Percentiles rank a stretch among this genome's conserved stretches.
Conservation (phyloP, 2,888 invertebrate genomes). For the Drosophila picticornis region DNA sequence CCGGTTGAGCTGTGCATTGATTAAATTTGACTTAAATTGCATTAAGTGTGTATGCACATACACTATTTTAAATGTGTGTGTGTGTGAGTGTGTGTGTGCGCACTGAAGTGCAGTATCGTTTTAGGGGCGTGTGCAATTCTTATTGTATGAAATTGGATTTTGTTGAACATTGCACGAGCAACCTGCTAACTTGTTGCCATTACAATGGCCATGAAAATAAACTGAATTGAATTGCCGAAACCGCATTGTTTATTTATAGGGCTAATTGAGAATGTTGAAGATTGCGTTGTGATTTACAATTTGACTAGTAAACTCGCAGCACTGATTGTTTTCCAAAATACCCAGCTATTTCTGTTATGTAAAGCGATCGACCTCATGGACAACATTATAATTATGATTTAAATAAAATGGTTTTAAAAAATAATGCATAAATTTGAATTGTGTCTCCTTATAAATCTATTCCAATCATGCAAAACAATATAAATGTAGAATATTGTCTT, state of each 20-base stretch:
- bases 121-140: constrained; percentile 43
- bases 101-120: constrained; percentile 44
- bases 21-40: constrained; percentile 79
- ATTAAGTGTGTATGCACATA: constrained; percentile 57
- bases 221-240: constrained; percentile 39
- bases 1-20: constrained; percentile 72
- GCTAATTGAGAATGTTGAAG: constrained; percentile 57
- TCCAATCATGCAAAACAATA: too few species aligned
- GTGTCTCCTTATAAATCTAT: neutral
- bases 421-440: neutral
- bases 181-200: constrained; percentile 66
- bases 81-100: constrained; percentile 11
- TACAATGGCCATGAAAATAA: constrained; percentile 40
- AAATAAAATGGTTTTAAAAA: neutral
- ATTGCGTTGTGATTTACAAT: constrained; percentile 20
- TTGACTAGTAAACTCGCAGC: constrained; percentile 7
- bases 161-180: constrained; percentile 38
- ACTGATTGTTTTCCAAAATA: neutral
- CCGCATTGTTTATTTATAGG: constrained; percentile 58
- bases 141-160: constrained; percentile 70
- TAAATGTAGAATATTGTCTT: neutral
- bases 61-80: neutral
- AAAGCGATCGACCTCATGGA: neutral
- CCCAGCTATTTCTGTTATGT: too few species aligned
- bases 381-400: neutral